Percentiles rank a stretch among this genome's conserved stretches.
phyloP scores from a whole-genome alignment of 2,888 invertebrate genomes.

The Callosobruchus maculatus region DNA sequence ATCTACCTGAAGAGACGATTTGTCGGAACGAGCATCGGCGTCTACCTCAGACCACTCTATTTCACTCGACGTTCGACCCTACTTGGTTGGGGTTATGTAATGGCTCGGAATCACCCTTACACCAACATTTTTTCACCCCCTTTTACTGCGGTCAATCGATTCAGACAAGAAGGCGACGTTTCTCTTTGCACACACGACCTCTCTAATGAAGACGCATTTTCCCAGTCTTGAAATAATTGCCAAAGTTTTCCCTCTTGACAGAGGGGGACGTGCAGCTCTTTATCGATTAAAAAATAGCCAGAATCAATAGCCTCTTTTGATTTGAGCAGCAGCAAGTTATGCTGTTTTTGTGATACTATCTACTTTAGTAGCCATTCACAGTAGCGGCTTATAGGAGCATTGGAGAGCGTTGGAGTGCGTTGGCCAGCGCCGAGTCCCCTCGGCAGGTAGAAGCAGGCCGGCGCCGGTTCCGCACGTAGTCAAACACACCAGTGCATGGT shows the following conservation, averaged over 20 bases:
- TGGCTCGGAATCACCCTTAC: slow-evolving; percentile 13
- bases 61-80: slow-evolving; percentile 12
- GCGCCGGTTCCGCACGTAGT: no score
- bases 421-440: no score
- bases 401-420: no score
- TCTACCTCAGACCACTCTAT: slow-evolving; percentile 8
- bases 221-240: background rate
- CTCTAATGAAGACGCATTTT: slow-evolving; percentile 8
- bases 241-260: background rate
- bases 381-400: no score
- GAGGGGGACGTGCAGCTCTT: no score
- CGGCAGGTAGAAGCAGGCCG: no score
- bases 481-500: no score
- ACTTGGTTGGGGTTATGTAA: slow-evolving; percentile 12
- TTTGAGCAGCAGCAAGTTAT: no score
- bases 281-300: no score
- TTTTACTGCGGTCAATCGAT: slow-evolving; percentile 14
- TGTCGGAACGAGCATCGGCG: background rate
- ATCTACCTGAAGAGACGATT: background rate
- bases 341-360: no score
- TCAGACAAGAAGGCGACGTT: slow-evolving; percentile 5
- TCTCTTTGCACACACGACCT: slow-evolving; percentile 2
- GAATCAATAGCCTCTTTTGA: no score
- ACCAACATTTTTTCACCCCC: slow-evolving; percentile 13
- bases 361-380: no score